phyloP scores from a whole-genome alignment of 37 sponge, comb jelly and placozoan genomes.

The Lycopodina hypogea region DNA sequence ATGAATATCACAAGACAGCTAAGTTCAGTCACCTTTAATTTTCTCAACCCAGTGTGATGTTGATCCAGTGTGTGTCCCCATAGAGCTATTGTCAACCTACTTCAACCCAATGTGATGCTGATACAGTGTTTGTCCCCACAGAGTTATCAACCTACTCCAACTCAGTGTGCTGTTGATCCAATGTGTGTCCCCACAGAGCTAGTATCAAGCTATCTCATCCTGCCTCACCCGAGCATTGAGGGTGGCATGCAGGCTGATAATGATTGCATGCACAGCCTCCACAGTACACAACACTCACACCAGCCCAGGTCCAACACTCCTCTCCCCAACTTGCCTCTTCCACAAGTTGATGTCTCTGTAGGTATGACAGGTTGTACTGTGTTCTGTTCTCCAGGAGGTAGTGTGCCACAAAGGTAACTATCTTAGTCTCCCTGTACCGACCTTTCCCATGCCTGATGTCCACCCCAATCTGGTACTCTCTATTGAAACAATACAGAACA shows the following conservation, averaged over 20 bases:
- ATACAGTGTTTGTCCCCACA: no score
- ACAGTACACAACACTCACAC: no score
- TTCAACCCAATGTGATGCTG: background rate
- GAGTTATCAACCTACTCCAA: no score
- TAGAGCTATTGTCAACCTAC: no score
- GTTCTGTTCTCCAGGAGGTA: slow-evolving; percentile 85
- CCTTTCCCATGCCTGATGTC: slow-evolving; percentile 58
- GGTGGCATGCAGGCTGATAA: background rate
- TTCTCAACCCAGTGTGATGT: slow-evolving; percentile 1
- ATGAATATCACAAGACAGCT: background rate
- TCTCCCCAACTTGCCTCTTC: slow-evolving; percentile 1
- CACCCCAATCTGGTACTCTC: slow-evolving; percentile 84
- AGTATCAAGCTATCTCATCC: no score
- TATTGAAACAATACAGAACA: background rate
- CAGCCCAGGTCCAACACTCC: no score
- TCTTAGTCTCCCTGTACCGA: slow-evolving; percentile 48
- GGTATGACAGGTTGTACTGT: slow-evolving; percentile 59
- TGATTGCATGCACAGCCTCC: no score
- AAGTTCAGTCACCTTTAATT: background rate
- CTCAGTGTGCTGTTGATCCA: background rate
- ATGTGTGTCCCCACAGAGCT: no score
- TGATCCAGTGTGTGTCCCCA: no score
- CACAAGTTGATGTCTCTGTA: slow-evolving; percentile 61
- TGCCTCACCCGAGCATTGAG: background rate
- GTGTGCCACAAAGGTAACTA: slow-evolving; percentile 79